Conservation (phyloP, 1,140 invertebrate genomes). For the Acromyrmex echinatior region DNA sequence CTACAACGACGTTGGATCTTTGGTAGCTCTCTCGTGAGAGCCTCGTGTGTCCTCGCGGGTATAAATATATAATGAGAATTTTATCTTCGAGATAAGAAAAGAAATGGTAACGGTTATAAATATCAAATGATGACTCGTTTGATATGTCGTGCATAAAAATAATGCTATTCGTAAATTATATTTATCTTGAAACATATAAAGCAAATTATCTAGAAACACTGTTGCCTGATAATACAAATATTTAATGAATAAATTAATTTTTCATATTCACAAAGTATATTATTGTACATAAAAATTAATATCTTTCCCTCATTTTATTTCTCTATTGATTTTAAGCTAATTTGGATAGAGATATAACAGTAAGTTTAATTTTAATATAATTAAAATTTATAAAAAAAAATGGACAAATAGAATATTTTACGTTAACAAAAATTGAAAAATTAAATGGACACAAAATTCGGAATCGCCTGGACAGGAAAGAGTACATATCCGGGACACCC, state of each 20-base stretch:
- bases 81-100: slow-evolving; percentile 29
- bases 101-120: background rate
- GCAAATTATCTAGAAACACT: background rate
- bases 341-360: background rate
- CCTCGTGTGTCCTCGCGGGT: background rate
- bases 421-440: background rate
- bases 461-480: background rate
- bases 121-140: background rate
- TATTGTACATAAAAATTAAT: background rate
- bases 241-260: background rate
- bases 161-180: slow-evolving; percentile 1
- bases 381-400: slow-evolving; percentile 6
- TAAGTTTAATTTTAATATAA: background rate
- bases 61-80: slow-evolving; percentile 13
- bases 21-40: background rate
- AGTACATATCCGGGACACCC: slow-evolving; percentile 44
- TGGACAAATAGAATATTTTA: background rate
- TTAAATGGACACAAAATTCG: background rate
- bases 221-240: background rate
- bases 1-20: background rate
- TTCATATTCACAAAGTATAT: background rate
- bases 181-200: background rate
- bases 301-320: background rate
- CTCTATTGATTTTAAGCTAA: slow-evolving; percentile 23
- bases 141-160: background rate